Evolutionary conservation across 2,113 vertebrate genomes (phyloP).

Genomic region (rat (Rattus norvegicus)): GRCr8 NC_086037.1:73233501-73234000

Average conservation of each 20-base stretch:
- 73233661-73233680: background rate
- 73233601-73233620: rapidly evolving
- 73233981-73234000: background rate
- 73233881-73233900: background rate
- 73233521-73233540: background rate
- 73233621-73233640: background rate
- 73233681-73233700: background rate
- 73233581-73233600: background rate
- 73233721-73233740: background rate
- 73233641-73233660: background rate
- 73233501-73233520: background rate
- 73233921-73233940: background rate
- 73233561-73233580: background rate
- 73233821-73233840: background rate
- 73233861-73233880: background rate
- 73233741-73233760: background rate
- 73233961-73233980: background rate
- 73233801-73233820: background rate
- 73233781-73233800: conserved; percentile 3
- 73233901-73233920: background rate
- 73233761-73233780: background rate
- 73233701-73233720: background rate
- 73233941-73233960: background rate
- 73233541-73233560: background rate
- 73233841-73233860: background rate